Evolutionary conservation across 2,888 invertebrate species (phyloP).

Genomic region (Lasiommata megera): DNA sequence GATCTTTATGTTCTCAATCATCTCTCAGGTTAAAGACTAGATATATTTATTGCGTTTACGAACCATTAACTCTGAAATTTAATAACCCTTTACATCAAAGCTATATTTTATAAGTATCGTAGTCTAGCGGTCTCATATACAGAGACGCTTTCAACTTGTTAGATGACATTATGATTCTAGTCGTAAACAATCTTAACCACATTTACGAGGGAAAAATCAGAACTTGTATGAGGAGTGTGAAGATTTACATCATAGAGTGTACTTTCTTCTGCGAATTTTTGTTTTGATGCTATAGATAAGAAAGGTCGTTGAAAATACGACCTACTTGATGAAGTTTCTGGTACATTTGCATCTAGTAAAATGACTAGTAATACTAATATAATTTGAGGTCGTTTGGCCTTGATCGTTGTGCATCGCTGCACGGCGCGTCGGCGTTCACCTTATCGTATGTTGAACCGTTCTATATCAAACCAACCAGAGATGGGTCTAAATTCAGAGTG

Average conservation of each 20-base stretch:
- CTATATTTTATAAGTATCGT: neutral
- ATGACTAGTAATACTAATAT: conserved; percentile 11
- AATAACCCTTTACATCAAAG: conserved; percentile 17
- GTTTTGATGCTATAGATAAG: too few species aligned
- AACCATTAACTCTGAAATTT: conserved; percentile 18
- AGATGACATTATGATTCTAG: too few species aligned
- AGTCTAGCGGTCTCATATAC: neutral
- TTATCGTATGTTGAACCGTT: conserved; percentile 79
- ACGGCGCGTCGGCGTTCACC: conserved; percentile 59
- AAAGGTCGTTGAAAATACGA: too few species aligned
- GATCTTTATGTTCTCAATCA: conserved; percentile 27
- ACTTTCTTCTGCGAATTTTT: too few species aligned
- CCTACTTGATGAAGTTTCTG: neutral
- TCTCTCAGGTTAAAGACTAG: conserved; percentile 18
- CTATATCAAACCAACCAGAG: conserved; percentile 50
- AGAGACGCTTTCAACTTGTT: neutral
- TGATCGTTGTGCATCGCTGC: conserved; percentile 59
- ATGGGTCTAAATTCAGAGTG: conserved; percentile 44
- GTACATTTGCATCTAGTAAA: conserved; percentile 8
- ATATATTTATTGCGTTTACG: conserved; percentile 22
- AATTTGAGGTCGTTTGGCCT: conserved; percentile 52
- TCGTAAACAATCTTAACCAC: too few species aligned
- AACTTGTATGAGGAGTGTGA: too few species aligned
- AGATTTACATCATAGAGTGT: too few species aligned
- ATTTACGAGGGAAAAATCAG: too few species aligned